Conservation (phyloP, 2,113 vertebrate genomes). For the Python bivittatus region DNA sequence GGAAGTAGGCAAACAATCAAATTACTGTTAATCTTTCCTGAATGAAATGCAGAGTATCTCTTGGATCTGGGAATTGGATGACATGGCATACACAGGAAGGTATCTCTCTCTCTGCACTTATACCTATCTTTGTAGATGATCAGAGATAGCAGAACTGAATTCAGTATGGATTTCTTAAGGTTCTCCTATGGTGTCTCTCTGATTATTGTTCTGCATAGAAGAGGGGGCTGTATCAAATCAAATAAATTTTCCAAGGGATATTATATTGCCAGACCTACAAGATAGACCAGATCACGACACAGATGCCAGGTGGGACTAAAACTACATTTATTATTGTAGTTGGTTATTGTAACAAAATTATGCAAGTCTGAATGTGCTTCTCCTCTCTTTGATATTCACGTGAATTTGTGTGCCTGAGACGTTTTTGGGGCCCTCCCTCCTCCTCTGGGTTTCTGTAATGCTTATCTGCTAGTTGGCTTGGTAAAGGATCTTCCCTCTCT, state of each 20-base stretch:
- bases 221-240: too few relatives aligned
- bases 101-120: not conserved
- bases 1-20: not conserved
- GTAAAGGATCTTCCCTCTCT: too few relatives aligned
- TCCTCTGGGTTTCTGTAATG: too few relatives aligned
- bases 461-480: too few relatives aligned
- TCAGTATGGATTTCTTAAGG: not conserved
- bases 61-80: not conserved
- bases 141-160: not conserved
- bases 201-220: not conserved
- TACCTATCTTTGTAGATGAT: not conserved
- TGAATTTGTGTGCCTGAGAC: too few relatives aligned
- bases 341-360: too few relatives aligned
- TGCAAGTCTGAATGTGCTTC: too few relatives aligned
- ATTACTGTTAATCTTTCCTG: not conserved
- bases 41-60: not conserved
- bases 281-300: too few relatives aligned
- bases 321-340: too few relatives aligned
- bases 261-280: not conserved
- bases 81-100: not conserved
- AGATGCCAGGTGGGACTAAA: too few relatives aligned
- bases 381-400: too few relatives aligned
- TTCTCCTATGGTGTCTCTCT: not conserved
- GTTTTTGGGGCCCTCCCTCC: too few relatives aligned
- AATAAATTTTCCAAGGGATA: not conserved